Conservation (phyloP, 2,797 vertebrate genomes). For the Oceanodroma leucorhoa region DNA sequence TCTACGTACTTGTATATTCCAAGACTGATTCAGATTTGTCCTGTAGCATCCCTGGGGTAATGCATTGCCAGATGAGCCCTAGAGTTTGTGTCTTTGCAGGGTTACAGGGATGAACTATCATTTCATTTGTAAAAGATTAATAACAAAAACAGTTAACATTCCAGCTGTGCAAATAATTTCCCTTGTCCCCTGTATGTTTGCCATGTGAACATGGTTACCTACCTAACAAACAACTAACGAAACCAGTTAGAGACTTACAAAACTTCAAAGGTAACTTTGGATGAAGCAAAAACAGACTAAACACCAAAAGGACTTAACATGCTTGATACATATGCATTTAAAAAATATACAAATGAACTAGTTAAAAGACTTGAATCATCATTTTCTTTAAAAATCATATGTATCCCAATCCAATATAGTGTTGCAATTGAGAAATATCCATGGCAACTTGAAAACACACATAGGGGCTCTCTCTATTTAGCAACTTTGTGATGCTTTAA, state of each 20-base stretch:
- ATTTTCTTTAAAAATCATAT: not conserved
- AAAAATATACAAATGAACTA: not conserved
- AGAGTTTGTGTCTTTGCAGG: not conserved
- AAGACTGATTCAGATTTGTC: not conserved
- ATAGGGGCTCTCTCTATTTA: not conserved
- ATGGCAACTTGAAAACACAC: not conserved
- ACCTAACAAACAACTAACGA: not conserved
- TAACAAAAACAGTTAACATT: not conserved
- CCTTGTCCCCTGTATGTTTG: accelerated
- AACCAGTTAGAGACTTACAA: not conserved
- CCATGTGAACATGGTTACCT: not conserved
- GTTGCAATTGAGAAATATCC: conserved; percentile 2
- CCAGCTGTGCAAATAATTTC: not conserved
- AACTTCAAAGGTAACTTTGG: not conserved
- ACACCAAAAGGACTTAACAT: not conserved
- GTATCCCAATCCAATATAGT: not conserved
- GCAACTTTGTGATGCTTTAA: not conserved
- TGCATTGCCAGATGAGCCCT: not conserved
- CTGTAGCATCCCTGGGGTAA: not conserved
- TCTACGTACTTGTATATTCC: not conserved
- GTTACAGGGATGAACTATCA: not conserved
- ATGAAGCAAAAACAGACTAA: not conserved
- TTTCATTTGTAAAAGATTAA: not conserved
- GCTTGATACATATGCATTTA: not conserved
- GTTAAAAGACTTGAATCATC: not conserved